Conservation (phyloP, 1,140 invertebrate species). For the Cyphomyrmex costatus region DNA sequence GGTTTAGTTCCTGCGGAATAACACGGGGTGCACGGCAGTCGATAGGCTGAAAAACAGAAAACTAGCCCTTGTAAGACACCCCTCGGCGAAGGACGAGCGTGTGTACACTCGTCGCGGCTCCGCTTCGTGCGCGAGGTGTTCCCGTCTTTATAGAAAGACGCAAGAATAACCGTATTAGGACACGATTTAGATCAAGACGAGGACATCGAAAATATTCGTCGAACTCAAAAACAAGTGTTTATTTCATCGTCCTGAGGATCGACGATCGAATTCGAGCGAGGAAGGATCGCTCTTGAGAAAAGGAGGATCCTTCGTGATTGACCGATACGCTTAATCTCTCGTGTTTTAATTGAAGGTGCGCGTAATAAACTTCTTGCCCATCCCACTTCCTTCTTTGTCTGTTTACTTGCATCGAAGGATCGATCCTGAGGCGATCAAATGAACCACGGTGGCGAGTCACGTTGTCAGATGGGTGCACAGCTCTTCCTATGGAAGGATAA, state of each 20-base stretch:
- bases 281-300: constrained; percentile 13
- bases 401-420: constrained; percentile 61
- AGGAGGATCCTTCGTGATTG: not conserved
- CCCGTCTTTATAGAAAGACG: not conserved
- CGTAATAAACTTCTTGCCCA: constrained; percentile 36
- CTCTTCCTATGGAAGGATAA: constrained; percentile 14
- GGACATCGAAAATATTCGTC: not conserved
- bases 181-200: not conserved
- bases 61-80: constrained; percentile 60
- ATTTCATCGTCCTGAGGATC: constrained; percentile 49
- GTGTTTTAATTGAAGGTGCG: constrained; percentile 36
- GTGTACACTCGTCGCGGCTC: constrained; percentile 61
- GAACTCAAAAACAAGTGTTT: constrained; percentile 24
- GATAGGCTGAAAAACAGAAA: constrained; percentile 66
- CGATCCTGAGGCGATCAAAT: constrained; percentile 36
- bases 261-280: constrained; percentile 54
- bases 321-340: not conserved
- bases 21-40: constrained; percentile 74
- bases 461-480: constrained; percentile 30
- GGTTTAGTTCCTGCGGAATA: constrained; percentile 65
- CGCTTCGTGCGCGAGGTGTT: constrained; percentile 39
- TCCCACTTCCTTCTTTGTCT: constrained; percentile 7
- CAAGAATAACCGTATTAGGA: not conserved
- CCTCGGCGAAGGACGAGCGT: constrained; percentile 65
- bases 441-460: constrained; percentile 29